Percentiles rank a stretch among this genome's conserved stretches.
Evolutionary conservation across 2,888 invertebrate genomes (phyloP).

Genomic region (Odontomyia ornata): DNA sequence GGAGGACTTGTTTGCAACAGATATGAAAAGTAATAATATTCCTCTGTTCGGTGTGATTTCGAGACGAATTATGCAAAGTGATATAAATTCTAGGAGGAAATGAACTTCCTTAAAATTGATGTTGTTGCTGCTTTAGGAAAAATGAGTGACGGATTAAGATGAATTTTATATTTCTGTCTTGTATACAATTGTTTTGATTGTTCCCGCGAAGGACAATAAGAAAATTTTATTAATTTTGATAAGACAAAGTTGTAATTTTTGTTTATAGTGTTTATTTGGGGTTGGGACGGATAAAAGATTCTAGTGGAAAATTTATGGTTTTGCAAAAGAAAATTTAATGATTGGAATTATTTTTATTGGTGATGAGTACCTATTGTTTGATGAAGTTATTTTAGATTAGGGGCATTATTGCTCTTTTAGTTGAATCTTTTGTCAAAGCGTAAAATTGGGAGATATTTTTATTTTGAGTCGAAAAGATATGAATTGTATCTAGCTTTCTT

Average conservation of each 20-base stretch:
- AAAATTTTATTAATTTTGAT: constrained; percentile 35
- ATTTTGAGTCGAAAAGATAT: too few relatives aligned
- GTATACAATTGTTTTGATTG: neutral
- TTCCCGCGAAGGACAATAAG: constrained; percentile 6
- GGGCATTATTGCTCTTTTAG: too few relatives aligned
- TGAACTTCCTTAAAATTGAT: neutral
- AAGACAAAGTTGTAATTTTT: constrained; percentile 6
- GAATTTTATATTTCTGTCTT: neutral
- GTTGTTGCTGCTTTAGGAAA: neutral
- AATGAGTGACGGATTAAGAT: constrained; percentile 9
- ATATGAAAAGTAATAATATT: neutral
- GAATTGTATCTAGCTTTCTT: too few relatives aligned
- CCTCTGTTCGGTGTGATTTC: neutral
- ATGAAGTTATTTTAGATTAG: too few relatives aligned
- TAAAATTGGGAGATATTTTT: too few relatives aligned
- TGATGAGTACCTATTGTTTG: too few relatives aligned
- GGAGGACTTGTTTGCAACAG: neutral
- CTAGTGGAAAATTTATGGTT: too few relatives aligned
- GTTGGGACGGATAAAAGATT: neutral
- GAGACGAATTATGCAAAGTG: neutral
- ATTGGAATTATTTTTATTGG: too few relatives aligned
- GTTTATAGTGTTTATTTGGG: neutral
- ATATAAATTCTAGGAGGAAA: neutral
- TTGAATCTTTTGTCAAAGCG: too few relatives aligned
- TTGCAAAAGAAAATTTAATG: too few relatives aligned